Conservation (phyloP, 2,113 vertebrate species). For the Actenoides lindsayi region DNA sequence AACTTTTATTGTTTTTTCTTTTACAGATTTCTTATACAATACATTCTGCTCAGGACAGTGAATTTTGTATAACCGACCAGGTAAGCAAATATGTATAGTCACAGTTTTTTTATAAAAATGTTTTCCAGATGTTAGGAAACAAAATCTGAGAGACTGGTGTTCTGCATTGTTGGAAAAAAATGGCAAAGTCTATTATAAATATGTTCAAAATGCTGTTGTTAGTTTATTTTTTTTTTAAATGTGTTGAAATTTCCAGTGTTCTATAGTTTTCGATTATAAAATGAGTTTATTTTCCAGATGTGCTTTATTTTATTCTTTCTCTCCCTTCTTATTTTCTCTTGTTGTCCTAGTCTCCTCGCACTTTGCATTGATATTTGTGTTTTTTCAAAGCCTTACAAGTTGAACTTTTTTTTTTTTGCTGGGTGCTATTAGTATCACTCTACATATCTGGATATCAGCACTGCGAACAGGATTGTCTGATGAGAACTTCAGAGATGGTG, state of each 20-base stretch:
- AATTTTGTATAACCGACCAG: neutral
- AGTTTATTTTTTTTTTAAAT: neutral
- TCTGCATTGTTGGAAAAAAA: neutral
- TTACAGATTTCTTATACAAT: neutral
- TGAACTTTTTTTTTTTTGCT: neutral
- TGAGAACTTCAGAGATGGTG: neutral
- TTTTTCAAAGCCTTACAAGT: neutral
- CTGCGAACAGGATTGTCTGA: neutral
- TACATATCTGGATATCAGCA: neutral
- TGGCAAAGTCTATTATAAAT: neutral
- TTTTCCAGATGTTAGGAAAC: neutral
- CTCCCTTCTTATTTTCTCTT: neutral
- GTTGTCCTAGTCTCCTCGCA: neutral
- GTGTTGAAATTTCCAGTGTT: neutral
- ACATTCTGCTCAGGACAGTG: neutral
- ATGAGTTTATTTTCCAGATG: neutral
- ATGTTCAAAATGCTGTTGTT: neutral
- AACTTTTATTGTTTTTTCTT: neutral
- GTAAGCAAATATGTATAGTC: neutral
- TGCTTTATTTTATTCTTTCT: neutral
- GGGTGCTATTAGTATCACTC: too few species aligned
- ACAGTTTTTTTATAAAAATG: neutral
- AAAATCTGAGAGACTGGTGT: neutral
- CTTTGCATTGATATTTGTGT: neutral
- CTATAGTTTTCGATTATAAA: neutral